phyloP scores from a whole-genome alignment of 1,140 invertebrate genomes.

The Homalodisca vitripennis region DNA sequence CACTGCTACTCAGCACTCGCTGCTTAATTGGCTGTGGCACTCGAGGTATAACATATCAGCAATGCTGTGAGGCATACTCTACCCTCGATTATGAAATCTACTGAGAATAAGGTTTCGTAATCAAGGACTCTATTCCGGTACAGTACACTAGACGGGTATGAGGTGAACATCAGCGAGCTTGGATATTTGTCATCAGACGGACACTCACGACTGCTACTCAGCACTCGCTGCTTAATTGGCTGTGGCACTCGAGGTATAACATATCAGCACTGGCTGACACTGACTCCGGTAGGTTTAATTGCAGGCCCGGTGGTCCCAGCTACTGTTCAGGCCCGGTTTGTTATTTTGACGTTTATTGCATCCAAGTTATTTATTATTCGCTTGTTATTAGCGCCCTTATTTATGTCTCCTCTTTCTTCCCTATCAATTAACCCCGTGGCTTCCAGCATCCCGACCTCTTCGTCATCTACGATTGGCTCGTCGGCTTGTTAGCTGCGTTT shows the following conservation, averaged over 20 bases:
- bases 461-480: neutral
- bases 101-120: no score
- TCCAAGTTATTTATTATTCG: constrained; percentile 6
- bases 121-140: no score
- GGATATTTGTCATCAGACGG: no score
- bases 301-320: neutral
- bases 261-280: neutral
- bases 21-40: constrained; percentile 1
- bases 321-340: neutral
- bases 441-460: no score
- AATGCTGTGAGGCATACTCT: no score
- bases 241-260: neutral
- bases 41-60: neutral
- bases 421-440: constrained; percentile 13
- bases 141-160: neutral
- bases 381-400: constrained; percentile 2
- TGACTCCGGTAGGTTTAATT: neutral
- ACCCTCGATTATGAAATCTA: no score
- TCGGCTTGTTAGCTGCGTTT: neutral
- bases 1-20: neutral
- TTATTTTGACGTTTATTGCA: constrained; percentile 3
- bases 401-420: neutral
- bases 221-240: neutral
- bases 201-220: neutral
- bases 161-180: no score